A percentile compares a stretch with the other conserved stretches of the same genome.
Conservation (phyloP, 2,888 invertebrate species). For the Zygaena filipendulae region DNA sequence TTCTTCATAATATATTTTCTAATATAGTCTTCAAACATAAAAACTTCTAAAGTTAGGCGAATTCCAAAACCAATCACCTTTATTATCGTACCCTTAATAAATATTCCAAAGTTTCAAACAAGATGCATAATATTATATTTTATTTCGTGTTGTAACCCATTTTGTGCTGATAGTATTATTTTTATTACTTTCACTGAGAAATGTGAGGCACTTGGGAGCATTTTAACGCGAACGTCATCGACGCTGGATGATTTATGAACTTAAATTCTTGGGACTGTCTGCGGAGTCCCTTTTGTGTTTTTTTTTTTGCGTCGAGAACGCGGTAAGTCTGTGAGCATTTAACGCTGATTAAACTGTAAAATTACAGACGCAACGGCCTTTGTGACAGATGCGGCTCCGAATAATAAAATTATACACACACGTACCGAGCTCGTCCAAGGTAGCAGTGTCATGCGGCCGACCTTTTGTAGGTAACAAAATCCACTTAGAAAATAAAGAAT, state of each 20-base stretch:
- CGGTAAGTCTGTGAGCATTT: conserved; percentile 59
- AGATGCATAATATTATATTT: no score
- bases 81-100: no score
- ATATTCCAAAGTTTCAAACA: no score
- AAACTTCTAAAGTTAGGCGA: no score
- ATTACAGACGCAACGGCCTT: conserved; percentile 58
- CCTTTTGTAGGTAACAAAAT: conserved; percentile 48
- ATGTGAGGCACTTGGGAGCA: no score
- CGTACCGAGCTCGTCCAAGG: conserved; percentile 31
- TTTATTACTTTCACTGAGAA: no score
- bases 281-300: conserved; percentile 29
- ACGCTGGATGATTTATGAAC: conserved; percentile 50
- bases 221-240: conserved; percentile 46
- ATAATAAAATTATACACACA: conserved; percentile 64
- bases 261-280: conserved; percentile 39
- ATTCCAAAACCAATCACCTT: no score
- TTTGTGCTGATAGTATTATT: no score
- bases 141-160: no score
- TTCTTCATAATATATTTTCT: no score
- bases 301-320: conserved; percentile 35
- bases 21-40: no score
- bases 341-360: conserved; percentile 70
- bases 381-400: conserved; percentile 63
- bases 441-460: conserved; percentile 50
- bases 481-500: conserved; percentile 57